Conservation (phyloP, 2,797 vertebrate species). For the Prunella strophiata region DNA sequence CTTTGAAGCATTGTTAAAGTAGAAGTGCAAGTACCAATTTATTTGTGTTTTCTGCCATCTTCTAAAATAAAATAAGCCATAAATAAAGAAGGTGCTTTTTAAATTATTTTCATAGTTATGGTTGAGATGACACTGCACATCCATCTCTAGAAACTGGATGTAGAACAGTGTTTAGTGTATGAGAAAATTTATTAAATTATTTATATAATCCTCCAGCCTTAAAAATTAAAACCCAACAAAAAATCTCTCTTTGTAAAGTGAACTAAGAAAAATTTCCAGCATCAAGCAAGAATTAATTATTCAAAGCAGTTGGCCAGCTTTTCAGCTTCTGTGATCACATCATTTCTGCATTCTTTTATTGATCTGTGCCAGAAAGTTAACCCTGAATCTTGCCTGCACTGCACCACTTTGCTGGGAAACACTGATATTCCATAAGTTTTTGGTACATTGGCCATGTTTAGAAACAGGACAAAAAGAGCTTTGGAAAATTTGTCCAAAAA, state of each 20-base stretch:
- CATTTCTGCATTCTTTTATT: neutral
- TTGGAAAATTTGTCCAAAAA: neutral
- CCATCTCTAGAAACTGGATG: neutral
- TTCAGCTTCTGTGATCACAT: neutral
- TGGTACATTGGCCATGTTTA: accelerated
- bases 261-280: neutral
- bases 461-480: neutral
- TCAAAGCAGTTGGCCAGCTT: neutral
- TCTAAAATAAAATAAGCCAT: neutral
- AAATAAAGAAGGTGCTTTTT: neutral
- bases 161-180: neutral
- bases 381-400: neutral
- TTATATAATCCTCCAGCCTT: neutral
- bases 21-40: neutral
- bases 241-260: neutral
- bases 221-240: neutral
- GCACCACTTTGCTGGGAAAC: neutral
- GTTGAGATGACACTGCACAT: neutral
- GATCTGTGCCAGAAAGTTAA: neutral
- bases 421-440: neutral
- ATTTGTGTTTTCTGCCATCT: neutral
- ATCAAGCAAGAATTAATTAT: slow-evolving; percentile 14
- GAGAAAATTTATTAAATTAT: neutral
- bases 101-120: neutral
- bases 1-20: slow-evolving; percentile 20